These are phyloP conservation scores for Bombus pascuorum DNA, from an alignment of 1,140 invertebrate species.

Conservation along the genomic window DNA sequence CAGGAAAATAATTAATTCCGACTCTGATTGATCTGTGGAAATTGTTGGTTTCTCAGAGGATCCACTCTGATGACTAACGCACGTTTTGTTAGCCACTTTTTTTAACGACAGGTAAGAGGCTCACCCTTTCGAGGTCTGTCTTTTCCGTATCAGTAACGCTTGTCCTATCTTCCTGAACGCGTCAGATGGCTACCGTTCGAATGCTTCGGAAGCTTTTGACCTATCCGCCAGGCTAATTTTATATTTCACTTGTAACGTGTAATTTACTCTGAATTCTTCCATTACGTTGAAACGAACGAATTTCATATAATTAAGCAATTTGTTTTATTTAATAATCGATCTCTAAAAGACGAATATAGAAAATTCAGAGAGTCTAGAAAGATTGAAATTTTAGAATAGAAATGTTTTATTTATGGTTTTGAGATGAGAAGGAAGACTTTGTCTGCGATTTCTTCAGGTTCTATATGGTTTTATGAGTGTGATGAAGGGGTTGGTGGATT, in stretches of 20 bases:
- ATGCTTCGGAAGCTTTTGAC: conserved; percentile 25
- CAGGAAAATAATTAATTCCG: conserved; percentile 66
- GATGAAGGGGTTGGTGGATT: conserved; percentile 52
- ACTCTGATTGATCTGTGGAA: conserved; percentile 68
- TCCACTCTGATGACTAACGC: conserved; percentile 20
- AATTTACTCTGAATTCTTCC: neutral
- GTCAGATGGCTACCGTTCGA: conserved; percentile 58
- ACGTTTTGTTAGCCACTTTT: conserved; percentile 6
- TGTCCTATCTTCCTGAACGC: conserved; percentile 34
- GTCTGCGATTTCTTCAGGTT: conserved; percentile 9
- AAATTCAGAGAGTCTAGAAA: neutral
- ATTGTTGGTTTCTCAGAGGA: conserved; percentile 53
- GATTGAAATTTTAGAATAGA: neutral
- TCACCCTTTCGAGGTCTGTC: conserved; percentile 53
- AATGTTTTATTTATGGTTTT: neutral
- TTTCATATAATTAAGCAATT: neutral
- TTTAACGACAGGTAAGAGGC: conserved; percentile 56
- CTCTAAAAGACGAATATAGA: neutral
- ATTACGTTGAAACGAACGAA: neutral
- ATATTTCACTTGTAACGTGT: conserved; percentile 26
- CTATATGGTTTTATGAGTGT: conserved; percentile 15
- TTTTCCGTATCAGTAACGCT: conserved; percentile 54
- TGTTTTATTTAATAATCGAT: neutral
- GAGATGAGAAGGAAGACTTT: no score
- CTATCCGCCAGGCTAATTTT: conserved; percentile 1